Conservation (phyloP, 2,888 invertebrate species). For the Cabera pusaria region DNA sequence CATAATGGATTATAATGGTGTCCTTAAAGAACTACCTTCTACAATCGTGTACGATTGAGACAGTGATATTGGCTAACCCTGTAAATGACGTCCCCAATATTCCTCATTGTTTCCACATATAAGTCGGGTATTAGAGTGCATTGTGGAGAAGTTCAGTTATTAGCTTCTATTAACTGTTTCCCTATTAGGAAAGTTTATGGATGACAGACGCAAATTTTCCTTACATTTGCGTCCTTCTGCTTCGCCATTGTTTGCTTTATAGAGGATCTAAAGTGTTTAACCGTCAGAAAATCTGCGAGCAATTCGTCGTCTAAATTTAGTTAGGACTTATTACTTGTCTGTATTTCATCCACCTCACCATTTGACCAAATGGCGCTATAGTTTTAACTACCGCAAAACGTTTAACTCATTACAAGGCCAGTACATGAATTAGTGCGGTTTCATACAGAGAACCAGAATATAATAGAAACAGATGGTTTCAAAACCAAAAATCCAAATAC, state of each 20-base stretch:
- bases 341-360: no score
- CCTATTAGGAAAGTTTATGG: constrained; percentile 2
- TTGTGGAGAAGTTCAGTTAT: constrained; percentile 15
- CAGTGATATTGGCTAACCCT: constrained; percentile 61
- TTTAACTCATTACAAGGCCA: background rate
- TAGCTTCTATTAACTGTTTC: constrained; percentile 13
- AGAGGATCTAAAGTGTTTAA: background rate
- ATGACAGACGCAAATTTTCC: constrained; percentile 10
- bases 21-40: constrained; percentile 69
- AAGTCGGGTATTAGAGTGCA: constrained; percentile 32
- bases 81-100: constrained; percentile 69
- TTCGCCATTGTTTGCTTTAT: background rate
- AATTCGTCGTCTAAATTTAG: no score
- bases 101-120: constrained; percentile 48
- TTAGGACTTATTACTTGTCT: no score
- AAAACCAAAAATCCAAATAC: constrained; percentile 9
- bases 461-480: constrained; percentile 10
- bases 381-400: background rate
- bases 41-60: constrained; percentile 66
- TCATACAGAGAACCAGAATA: constrained; percentile 1
- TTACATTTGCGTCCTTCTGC: constrained; percentile 3
- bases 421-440: background rate
- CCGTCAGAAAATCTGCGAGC: no score
- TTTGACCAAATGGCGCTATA: constrained; percentile 1
- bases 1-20: constrained; percentile 79